A percentile compares a stretch with the other conserved stretches of the same genome.
Conservation (phyloP, 2,113 vertebrate genomes). For the Ptyas mucosa region DNA sequence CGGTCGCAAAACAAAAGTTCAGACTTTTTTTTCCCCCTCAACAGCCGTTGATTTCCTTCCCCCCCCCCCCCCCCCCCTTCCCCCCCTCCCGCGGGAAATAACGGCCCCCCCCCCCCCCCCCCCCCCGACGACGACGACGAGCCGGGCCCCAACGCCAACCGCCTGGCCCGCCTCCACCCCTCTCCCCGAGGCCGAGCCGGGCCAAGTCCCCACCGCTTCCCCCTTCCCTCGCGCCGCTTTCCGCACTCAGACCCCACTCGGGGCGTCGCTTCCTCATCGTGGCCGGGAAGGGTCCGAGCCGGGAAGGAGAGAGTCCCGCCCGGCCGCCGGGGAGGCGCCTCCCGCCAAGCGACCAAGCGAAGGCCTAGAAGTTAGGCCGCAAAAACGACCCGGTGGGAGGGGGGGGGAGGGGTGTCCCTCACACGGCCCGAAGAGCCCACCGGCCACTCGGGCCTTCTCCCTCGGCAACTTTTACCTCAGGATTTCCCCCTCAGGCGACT, state of each 20-base stretch:
- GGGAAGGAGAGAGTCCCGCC: neutral
- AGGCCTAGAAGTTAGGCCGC: slow-evolving; percentile 76
- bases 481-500: neutral
- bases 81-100: too few species aligned
- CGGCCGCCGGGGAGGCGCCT: neutral
- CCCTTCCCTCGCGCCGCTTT: slow-evolving; percentile 8
- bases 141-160: too few species aligned
- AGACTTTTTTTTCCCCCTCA: slow-evolving; percentile 69
- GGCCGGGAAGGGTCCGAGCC: neutral
- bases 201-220: neutral
- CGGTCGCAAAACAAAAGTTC: slow-evolving; percentile 98
- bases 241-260: slow-evolving; percentile 19
- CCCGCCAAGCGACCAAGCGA: slow-evolving; percentile 41
- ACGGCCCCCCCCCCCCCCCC: slow-evolving; percentile 27
- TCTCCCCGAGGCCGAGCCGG: neutral
- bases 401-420: slow-evolving; percentile 34
- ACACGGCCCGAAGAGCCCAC: slow-evolving; percentile 8
- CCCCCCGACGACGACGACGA: neutral
- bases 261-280: too few species aligned
- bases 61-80: slow-evolving; percentile 34
- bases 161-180: too few species aligned
- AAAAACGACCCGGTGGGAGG: slow-evolving; percentile 53
- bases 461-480: slow-evolving; percentile 34
- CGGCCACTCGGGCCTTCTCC: slow-evolving; percentile 20
- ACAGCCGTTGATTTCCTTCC: slow-evolving; percentile 42